Evolutionary conservation across 2,113 vertebrate species (phyloP).

Genomic region (Brachyhypopomus occidentalis): DNA sequence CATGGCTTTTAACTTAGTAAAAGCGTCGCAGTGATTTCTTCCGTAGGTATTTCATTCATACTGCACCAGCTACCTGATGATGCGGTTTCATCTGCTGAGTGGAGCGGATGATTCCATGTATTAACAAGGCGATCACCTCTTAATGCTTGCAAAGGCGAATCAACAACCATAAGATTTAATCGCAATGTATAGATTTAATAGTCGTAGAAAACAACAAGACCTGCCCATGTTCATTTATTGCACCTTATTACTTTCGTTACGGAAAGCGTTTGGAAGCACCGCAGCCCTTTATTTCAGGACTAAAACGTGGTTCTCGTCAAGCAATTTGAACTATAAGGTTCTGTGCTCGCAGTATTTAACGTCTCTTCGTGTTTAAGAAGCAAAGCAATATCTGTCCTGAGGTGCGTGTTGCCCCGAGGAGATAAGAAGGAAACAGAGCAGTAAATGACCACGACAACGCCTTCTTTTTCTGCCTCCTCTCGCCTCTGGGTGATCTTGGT

Average conservation of each 20-base stretch:
- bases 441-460: not conserved
- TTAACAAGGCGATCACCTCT: constrained; percentile 14
- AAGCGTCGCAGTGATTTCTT: not conserved
- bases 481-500: constrained; percentile 30
- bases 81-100: not conserved
- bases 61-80: not conserved
- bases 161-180: constrained; percentile 3
- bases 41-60: not conserved
- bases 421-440: not conserved
- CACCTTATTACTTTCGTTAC: too few species aligned
- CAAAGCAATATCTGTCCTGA: constrained; percentile 7
- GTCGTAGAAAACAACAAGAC: not conserved
- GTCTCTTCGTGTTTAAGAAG: constrained; percentile 32
- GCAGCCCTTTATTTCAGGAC: too few species aligned
- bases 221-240: not conserved
- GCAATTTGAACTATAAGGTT: not conserved
- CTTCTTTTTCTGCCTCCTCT: not conserved
- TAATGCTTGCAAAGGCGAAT: not conserved
- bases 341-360: constrained; percentile 2
- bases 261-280: too few species aligned
- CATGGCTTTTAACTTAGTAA: too few species aligned
- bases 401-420: not conserved
- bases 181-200: not conserved
- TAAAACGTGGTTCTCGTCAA: too few species aligned
- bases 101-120: not conserved